Percentiles rank a stretch among this genome's conserved stretches.
Conservation (phyloP, 2,888 invertebrate species). For the Himalopsyche kuldschensis region DNA sequence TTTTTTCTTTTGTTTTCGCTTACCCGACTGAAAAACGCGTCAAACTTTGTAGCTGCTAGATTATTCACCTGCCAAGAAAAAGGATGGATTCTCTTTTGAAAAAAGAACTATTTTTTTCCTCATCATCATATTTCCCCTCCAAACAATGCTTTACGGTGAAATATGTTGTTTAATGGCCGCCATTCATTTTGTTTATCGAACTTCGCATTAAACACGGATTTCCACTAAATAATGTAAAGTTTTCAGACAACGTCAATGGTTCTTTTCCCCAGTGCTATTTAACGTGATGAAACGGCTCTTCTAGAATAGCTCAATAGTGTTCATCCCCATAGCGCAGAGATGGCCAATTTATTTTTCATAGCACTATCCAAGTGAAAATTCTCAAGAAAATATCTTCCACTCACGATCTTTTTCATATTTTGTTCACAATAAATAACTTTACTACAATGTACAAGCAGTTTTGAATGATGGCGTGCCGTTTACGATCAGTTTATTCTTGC, state of each 20-base stretch:
- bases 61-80: background rate
- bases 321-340: background rate
- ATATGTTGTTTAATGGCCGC: constrained; percentile 2
- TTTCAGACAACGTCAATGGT: background rate
- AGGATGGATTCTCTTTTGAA: background rate
- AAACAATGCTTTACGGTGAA: background rate
- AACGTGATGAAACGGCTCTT: background rate
- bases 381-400: no score
- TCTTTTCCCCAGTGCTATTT: background rate
- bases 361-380: no score
- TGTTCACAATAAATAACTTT: no score
- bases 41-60: background rate
- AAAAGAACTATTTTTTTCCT: background rate
- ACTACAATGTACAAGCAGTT: no score
- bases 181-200: constrained; percentile 6
- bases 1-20: background rate
- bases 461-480: no score
- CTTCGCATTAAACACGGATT: background rate
- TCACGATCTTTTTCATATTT: no score
- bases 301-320: background rate
- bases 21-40: background rate
- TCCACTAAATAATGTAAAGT: constrained; percentile 1
- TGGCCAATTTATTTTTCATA: background rate
- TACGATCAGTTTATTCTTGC: no score
- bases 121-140: constrained; percentile 3